These are phyloP conservation scores for Lepidurus packardi DNA, from an alignment of 1,140 invertebrate genomes.

Conservation along the genomic window DNA sequence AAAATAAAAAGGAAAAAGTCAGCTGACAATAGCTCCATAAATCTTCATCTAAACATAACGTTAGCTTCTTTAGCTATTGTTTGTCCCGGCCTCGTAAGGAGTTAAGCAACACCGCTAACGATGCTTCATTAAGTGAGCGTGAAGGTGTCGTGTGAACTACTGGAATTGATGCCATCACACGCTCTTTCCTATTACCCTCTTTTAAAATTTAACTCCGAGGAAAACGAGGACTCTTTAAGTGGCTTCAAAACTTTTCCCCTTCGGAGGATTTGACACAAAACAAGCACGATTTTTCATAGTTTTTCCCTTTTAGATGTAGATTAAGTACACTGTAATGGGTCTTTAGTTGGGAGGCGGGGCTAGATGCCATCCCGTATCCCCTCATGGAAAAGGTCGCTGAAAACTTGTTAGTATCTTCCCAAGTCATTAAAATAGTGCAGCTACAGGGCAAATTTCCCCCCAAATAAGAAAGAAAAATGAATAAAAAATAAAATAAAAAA, in stretches of 20 bases:
- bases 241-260: too few species aligned
- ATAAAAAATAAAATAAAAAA: not conserved
- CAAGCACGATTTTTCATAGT: not conserved
- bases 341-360: not conserved
- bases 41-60: constrained; percentile 4
- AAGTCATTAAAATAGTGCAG: not conserved
- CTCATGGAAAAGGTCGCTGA: not conserved
- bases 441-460: constrained; percentile 15
- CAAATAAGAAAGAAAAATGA: not conserved
- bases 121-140: constrained; percentile 10
- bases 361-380: not conserved
- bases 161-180: constrained; percentile 12
- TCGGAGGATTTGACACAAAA: not conserved
- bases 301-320: not conserved
- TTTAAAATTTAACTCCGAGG: too few species aligned
- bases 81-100: not conserved
- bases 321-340: not conserved
- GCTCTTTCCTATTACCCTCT: not conserved
- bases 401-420: constrained; percentile 19
- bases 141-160: constrained; percentile 21
- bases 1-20: not conserved
- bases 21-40: constrained; percentile 19
- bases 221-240: too few species aligned
- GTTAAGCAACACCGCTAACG: not conserved
- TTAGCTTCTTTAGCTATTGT: constrained; percentile 7